Conservation (phyloP, 2,113 vertebrate species). For the Aegithalos caudatus region DNA sequence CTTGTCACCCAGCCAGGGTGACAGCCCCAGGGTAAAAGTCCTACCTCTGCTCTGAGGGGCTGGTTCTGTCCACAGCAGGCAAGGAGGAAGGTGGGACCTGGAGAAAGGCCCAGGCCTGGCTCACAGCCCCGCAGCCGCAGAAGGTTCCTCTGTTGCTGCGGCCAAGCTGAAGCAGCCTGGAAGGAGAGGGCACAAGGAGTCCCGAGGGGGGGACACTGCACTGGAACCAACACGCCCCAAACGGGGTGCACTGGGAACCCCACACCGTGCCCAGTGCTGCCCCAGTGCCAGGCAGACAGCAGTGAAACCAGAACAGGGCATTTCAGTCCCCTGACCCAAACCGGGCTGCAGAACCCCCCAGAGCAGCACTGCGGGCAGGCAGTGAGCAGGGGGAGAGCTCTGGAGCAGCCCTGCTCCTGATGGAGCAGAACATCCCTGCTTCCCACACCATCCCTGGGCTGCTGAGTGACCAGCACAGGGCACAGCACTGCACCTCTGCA, state of each 20-base stretch:
- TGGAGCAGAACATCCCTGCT: not conserved
- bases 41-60: not conserved
- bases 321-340: not conserved
- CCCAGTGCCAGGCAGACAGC: not conserved
- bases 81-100: not conserved
- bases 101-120: not conserved
- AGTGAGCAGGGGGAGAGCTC: rapidly evolving
- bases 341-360: rapidly evolving
- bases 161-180: not conserved
- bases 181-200: not conserved
- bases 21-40: not conserved
- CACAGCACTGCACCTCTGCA: not conserved
- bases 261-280: rapidly evolving
- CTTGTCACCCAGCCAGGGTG: not conserved
- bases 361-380: not conserved
- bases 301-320: rapidly evolving
- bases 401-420: not conserved
- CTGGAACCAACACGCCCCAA: not conserved
- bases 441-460: not conserved
- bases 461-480: rapidly evolving
- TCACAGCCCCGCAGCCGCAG: not conserved
- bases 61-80: not conserved
- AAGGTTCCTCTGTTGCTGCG: not conserved
- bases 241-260: not conserved
- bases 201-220: not conserved